Base-by-base conservation (phyloP, 1,140 invertebrate genomes). In the Hyphantria cunea region DNA sequence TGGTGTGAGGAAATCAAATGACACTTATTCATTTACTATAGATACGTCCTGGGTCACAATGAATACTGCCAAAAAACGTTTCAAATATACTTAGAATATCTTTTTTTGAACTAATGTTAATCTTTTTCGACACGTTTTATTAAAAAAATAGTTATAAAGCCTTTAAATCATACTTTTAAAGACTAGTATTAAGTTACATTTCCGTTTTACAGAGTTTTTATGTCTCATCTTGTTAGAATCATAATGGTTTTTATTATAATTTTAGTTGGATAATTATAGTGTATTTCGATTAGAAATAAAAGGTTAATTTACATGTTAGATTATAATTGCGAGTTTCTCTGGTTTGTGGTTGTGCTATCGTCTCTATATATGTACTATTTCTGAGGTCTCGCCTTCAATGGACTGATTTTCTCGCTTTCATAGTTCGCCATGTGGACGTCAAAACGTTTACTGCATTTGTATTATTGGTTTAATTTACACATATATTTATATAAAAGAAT, bases 271-370 rank as follows among this genome's bases (percentile, higher is more conserved):
- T 89, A 79, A 84, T 82, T 76, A 69, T 86, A 87, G 80, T 82
- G 75, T 84, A 83, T 83, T 80, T 69, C 75, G 67, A 81, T 61
- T 80, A 81, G 66, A 76, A 89, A 87, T 84, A 87, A 89, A 87
- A 75, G 74, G 69, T 80, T 80, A 75, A 81, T 82, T 79, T 78
- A 69, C 78, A 79, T 81, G 77, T 86, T 86, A 84, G 80, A 74
- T 78, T 68, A 78, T 76, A 76, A 83, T 82, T 82, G 76, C 75
- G 82, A 76, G 76, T 86, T 84, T 87, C 74, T 84, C 67, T 86
- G 82, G 82, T 85, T 64, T 78, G 55, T 80, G 86, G 76, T 83
- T 89, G 86, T 89, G 84, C 84, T 87, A 84, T 86, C 73, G 51
- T 54, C 37, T 63, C 11, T 67, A 55, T 63, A 44, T 56, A 31